Evolutionary conservation across 2,888 invertebrate species (phyloP).

Genomic region (Antheraea assamensis): DNA sequence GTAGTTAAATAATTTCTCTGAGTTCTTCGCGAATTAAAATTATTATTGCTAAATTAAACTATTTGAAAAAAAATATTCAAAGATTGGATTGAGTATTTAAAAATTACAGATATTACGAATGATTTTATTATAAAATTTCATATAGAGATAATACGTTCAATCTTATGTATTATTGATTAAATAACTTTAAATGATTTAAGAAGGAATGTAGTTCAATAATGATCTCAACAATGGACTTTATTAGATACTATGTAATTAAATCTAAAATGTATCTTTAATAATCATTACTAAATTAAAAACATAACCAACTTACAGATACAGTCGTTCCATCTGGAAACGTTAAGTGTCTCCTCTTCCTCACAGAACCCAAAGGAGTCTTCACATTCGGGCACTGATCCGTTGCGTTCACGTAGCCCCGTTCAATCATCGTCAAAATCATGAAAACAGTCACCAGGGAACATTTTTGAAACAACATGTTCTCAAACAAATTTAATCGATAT

Average conservation of each 20-base stretch:
- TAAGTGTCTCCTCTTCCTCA: slow-evolving; percentile 50
- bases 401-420: slow-evolving; percentile 14
- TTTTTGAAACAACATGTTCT: slow-evolving; percentile 6
- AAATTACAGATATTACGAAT: no score
- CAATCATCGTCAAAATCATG: slow-evolving; percentile 24
- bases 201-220: no score
- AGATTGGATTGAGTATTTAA: not conserved
- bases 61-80: not conserved
- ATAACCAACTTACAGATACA: slow-evolving; percentile 40
- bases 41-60: not conserved
- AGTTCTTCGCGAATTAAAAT: not conserved
- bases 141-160: no score
- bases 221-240: not conserved
- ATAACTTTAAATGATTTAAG: no score
- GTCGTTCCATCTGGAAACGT: slow-evolving; percentile 47
- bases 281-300: not conserved
- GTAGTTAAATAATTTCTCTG: not conserved
- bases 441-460: slow-evolving; percentile 18
- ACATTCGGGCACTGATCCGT: slow-evolving; percentile 45
- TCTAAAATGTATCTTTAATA: no score
- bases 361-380: slow-evolving; percentile 37
- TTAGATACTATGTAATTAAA: not conserved
- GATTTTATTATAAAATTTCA: no score
- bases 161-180: no score
- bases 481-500: not conserved